A percentile compares a stretch with the other conserved stretches of the same genome.
Conservation (phyloP, 2,797 vertebrate species). For the Manis pentadactyla region DNA sequence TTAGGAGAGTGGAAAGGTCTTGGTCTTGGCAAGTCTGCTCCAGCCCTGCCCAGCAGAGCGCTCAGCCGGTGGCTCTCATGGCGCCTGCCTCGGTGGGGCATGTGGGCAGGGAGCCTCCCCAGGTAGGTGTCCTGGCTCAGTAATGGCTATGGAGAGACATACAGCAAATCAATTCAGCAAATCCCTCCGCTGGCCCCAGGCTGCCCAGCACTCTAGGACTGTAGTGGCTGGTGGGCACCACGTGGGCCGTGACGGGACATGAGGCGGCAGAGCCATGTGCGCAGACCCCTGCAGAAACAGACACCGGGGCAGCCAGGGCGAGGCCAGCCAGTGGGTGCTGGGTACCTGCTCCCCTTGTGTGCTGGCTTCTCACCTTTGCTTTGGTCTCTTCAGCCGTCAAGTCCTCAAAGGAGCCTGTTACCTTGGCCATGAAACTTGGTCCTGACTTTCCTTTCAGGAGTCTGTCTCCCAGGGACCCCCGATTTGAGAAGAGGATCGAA, state of each 20-base stretch:
- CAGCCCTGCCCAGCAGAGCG: not conserved
- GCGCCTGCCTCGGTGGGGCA: not conserved
- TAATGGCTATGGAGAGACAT: not conserved
- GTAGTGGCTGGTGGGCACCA: not conserved
- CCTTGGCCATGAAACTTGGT: too few species aligned
- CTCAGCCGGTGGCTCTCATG: not conserved
- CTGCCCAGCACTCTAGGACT: not conserved
- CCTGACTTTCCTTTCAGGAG: not conserved
- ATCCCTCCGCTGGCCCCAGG: rapidly evolving
- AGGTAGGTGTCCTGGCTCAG: not conserved
- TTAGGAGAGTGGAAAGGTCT: not conserved
- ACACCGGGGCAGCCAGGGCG: not conserved
- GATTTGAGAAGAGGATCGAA: not conserved
- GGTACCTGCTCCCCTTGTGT: not conserved
- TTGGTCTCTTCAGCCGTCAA: not conserved
- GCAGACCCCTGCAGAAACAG: not conserved
- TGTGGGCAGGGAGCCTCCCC: not conserved
- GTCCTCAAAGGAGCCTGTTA: not conserved
- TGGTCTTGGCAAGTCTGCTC: not conserved
- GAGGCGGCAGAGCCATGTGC: not conserved
- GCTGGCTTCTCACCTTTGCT: not conserved
- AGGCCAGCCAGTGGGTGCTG: not conserved
- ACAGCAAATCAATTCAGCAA: not conserved
- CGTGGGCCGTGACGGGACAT: not conserved
- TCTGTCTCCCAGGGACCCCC: not conserved